A percentile compares a stretch with the other conserved stretches of the same genome.
Conservation (phyloP, 1,140 invertebrate species). For the Stenopsyche tienmushanensis region DNA sequence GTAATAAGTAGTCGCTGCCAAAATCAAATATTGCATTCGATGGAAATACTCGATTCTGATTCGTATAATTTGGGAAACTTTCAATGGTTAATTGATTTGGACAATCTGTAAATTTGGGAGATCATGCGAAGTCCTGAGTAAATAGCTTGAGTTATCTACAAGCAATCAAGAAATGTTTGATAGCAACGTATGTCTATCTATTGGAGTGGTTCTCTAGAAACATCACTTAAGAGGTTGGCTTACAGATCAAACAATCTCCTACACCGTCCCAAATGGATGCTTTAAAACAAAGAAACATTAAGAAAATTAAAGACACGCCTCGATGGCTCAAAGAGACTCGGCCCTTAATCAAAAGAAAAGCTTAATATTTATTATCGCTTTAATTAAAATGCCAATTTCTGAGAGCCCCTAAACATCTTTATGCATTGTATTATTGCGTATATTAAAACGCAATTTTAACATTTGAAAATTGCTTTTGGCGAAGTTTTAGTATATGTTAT, state of each 20-base stretch:
- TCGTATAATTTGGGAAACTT: no score
- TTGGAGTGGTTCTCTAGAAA: not conserved
- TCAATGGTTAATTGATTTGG: conserved; percentile 24
- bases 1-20: no score
- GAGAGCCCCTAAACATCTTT: not conserved
- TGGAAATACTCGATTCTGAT: no score
- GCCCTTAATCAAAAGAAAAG: no score
- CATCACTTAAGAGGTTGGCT: not conserved
- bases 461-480: no score
- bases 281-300: conserved; percentile 34
- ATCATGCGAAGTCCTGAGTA: conserved; percentile 18
- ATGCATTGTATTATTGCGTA: no score
- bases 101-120: not conserved
- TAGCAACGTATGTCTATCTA: not conserved
- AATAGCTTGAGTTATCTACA: not conserved
- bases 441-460: no score
- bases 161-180: conserved; percentile 9
- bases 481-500: no score
- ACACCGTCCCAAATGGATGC: not conserved
- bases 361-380: not conserved
- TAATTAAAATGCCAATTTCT: not conserved
- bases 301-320: conserved; percentile 28
- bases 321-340: no score
- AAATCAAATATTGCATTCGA: no score
- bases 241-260: conserved; percentile 28